Evolutionary conservation across 2,797 vertebrate species (phyloP), one percentile per base, ranked within the genome.

Genomic region (Bucorvus abyssinicus): DNA sequence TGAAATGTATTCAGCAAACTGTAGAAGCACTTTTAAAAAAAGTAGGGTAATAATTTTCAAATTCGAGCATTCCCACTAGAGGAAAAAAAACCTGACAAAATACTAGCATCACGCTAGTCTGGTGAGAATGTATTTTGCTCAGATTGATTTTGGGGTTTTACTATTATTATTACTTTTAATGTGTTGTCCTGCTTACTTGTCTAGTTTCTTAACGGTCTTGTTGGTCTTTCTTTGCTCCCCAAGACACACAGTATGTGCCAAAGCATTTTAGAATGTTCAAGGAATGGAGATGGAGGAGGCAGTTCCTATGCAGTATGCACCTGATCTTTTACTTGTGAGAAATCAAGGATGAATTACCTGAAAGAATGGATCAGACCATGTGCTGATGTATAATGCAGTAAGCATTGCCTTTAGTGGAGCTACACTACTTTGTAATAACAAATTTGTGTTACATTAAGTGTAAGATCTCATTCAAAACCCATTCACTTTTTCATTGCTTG

Each of bases 1-100:
- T 77, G 68, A 87, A 92, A 87, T 56, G 29, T 45, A 65, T 59
- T 93, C 52, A 84, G 47, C 42, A 84, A 92, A 95, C 30, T 78
- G 57, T 1, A 87, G 42, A 75, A 88, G 47, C 29, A 73, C n/a
- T 73, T 87, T 80, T 80, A 77, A 20, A 21, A 79, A 86, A 94
- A 77, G 71, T 29, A 91, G 83, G 65, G 34, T 76, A 81, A 17
- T 56, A 52, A 90, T 69, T 74, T 57, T 75, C 44, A 86, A 42
- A 78, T 69, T 76, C 32, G 68, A 83, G 55, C 45, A 87, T 55
- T 91, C 34, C 21, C 64, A 77, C 16, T 22, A 50, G 23, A 85
- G 38, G 34, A 19, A 19, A 36, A n/a, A 22, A 65, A 77, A 79
- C 0, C 4, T 45, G 42, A 55, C 14, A 24, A 71, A 85, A 69